Base-by-base conservation (phyloP, 2,888 invertebrate genomes). In the Noctua janthina region DNA sequence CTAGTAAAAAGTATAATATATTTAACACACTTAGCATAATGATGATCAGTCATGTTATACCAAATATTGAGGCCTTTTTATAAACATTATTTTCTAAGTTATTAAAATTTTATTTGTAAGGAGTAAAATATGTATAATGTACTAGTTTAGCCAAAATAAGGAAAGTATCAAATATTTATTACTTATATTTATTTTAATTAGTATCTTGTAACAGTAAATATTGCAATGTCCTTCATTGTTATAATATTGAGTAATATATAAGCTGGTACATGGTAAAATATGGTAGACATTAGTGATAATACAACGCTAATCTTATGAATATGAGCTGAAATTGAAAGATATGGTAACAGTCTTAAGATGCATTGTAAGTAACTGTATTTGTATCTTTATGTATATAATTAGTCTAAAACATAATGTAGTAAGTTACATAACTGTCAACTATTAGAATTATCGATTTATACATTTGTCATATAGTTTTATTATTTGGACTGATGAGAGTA, bases 261-360 rank as follows among this genome's bases (percentile, higher is more conserved):
- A 85, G 86, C 86, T 83, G 81, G 76, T 85, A 86, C 81, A 72
- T 81, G 82, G 74, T 79, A 82, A 77, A 82, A 72, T 86, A 83
- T 85, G 86, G 87, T 88, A 91, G 86, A 84, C 89, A 91, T 88
- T 86, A 88, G 86, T 90, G 90, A 93, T 91, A 87, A 91, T 74
- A 93, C 95, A 94, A 94, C 93, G 93, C 94, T 96, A 96, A 95
- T 96, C 96, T 96, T 97, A 97, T 97, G 97, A 97, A 95, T 94
- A 95, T 93, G 96, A 96, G 96, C 96, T 97, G 93, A 94, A 94
- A 93, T 90, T 77, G 87, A 88, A 90, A 91, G 81, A 78, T 88
- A 88, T 88, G 90, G 90, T 91, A 89, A 90, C 92, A 91, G 87
- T 90, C 86, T 88, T 91, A 89, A 78, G 83, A 82, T 78, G 81